A percentile compares a stretch with the other conserved stretches of the same genome.
Evolutionary conservation across 2,888 invertebrate genomes (phyloP).

Genomic region (Ophion costatus): DNA sequence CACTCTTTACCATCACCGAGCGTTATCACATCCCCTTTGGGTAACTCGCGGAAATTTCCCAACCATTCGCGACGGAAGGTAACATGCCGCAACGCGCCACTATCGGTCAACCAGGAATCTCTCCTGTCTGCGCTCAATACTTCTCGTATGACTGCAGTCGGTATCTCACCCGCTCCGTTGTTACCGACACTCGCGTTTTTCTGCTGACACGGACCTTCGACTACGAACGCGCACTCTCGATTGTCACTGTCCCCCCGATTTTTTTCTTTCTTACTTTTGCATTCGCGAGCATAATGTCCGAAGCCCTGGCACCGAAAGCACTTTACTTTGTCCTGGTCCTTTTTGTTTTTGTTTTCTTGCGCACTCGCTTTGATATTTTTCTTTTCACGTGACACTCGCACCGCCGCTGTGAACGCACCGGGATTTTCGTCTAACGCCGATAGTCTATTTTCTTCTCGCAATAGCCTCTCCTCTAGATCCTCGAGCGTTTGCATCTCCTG

Average conservation of each 20-base stretch:
- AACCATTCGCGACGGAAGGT: constrained; percentile 55
- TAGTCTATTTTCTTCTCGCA: constrained; percentile 65
- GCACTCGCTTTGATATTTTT: neutral
- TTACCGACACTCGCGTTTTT: neutral
- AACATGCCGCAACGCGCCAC: neutral
- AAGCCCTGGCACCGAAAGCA: too few relatives aligned
- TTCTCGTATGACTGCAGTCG: neutral
- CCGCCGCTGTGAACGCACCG: neutral
- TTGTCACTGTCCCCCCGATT: constrained; percentile 5
- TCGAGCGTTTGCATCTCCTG: constrained; percentile 62
- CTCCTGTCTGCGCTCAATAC: constrained; percentile 15
- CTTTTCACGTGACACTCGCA: neutral
- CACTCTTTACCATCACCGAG: constrained; percentile 17
- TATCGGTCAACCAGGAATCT: constrained; percentile 40
- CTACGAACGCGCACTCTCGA: constrained; percentile 17
- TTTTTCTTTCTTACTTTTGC: neutral
- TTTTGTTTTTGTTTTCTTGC: too few relatives aligned
- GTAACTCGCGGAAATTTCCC: constrained; percentile 8
- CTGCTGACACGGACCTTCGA: neutral
- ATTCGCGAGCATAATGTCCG: too few relatives aligned
- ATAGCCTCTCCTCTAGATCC: constrained; percentile 61
- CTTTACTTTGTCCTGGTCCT: too few relatives aligned
- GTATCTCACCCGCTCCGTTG: constrained; percentile 1
- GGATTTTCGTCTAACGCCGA: constrained; percentile 30
- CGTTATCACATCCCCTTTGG: neutral